Percentiles rank a stretch among this genome's conserved stretches.
Evolutionary conservation across 2,797 vertebrate species (phyloP).

Genomic region (Thripadectes ignobilis): DNA sequence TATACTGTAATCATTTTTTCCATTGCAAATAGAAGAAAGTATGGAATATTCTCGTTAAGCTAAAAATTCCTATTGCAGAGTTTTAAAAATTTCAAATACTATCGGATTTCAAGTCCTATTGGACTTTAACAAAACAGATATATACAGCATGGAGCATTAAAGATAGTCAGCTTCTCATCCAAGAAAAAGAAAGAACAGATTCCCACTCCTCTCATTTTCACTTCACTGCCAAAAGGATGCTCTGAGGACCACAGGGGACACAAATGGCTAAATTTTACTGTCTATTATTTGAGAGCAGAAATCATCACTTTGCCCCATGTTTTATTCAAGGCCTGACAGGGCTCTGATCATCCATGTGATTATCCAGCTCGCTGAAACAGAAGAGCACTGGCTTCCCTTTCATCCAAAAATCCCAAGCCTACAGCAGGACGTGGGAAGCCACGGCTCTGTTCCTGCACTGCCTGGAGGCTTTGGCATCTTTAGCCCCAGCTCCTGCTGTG

Average conservation of each 20-base stretch:
- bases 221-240: background rate
- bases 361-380: background rate
- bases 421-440: constrained; percentile 4
- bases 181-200: background rate
- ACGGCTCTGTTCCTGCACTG: accelerated
- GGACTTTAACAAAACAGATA: background rate
- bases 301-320: background rate
- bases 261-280: background rate
- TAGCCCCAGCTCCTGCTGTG: background rate
- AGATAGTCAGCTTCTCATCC: background rate
- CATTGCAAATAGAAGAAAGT: background rate
- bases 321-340: background rate
- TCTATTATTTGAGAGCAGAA: background rate
- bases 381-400: background rate
- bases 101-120: background rate
- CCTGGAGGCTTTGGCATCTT: background rate
- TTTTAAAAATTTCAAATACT: background rate
- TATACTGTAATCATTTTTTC: background rate
- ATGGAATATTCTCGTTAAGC: background rate
- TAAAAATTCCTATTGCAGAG: background rate
- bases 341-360: background rate
- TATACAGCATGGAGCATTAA: accelerated
- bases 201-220: background rate
- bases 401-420: background rate
- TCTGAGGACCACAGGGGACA: background rate